Evolutionary conservation across 2,113 vertebrate species (phyloP), one percentile per base, ranked within the genome.

Genomic region (Lepisosteus osseus): DNA sequence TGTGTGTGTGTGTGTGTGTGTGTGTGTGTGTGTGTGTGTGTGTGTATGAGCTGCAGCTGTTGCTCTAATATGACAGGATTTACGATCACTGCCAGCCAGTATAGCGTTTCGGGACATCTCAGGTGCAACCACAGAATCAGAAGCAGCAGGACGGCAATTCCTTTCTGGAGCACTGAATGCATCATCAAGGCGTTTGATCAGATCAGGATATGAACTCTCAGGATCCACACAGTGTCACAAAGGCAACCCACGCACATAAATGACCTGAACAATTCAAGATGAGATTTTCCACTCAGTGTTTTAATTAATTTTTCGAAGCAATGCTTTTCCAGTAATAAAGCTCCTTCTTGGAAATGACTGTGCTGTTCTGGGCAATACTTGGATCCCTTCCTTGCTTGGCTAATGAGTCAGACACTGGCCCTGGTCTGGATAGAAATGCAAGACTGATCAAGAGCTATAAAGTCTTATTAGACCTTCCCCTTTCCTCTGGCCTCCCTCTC

Each of bases 261-360:
- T 29, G 29, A 29, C 63, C 64, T 12, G 70, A 65, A 54, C 55
- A 43, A 54, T 42, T 12, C 54, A 67, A 54, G 41, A 57, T 15
- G 3, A 43, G 51, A 15, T 54, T 11, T 40, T 12, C 41, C 54
- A 1, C n/a, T 15, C 40, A 55, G 42, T 54, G n/a, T 66, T 59
- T 8, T 45, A 55, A 47, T 42, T 65, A n/a, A n/a, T 29, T 7
- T 40, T 45, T 61, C 12, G 47, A 15, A 70, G 56, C 29, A 29
- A 29, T 13, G 42, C n/a, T 29, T 51, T 63, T 59, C 63, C 71
- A 66, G 71, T 47, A 72, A 66, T 29, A 54, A 67, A 14, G 14
- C 14, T 42, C 29, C 45, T 64, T 6, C 0, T 54, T 43, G 29
- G 6, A 11, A 42, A 54, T 42, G 44, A 44, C 56, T 5, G 29